Evolutionary conservation across 2,113 vertebrate species (phyloP).

Genomic region (Atlantisia rogersi): DNA sequence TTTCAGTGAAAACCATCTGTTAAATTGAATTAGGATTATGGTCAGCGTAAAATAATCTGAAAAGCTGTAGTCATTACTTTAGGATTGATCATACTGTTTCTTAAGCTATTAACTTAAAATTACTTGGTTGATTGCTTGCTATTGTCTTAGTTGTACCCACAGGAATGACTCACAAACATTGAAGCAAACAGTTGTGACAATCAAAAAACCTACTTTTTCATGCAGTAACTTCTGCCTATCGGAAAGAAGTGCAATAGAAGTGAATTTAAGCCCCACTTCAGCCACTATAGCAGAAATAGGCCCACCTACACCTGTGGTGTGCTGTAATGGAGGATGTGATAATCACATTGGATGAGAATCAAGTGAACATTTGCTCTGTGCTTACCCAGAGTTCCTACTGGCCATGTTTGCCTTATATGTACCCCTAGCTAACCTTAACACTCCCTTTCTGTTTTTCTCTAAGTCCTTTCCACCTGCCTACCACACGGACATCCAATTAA

Average conservation of each 20-base stretch:
- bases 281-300: neutral
- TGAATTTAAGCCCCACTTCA: neutral
- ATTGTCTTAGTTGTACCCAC: neutral
- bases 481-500: neutral
- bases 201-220: neutral
- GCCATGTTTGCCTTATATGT: accelerated
- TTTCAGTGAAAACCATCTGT: neutral
- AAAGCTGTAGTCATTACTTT: neutral
- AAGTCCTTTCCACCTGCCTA: neutral
- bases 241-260: neutral
- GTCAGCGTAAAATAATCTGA: neutral
- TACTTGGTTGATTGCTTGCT: neutral
- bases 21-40: neutral
- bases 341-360: neutral
- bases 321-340: neutral
- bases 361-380: neutral
- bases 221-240: neutral
- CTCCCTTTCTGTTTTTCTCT: neutral
- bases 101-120: neutral
- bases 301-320: neutral
- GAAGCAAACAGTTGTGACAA: neutral
- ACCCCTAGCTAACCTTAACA: neutral
- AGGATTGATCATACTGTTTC: neutral
- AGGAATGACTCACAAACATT: neutral
- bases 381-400: neutral